Conservation (phyloP, 2,113 vertebrate species). For the Ptychochromis oligacanthus region DNA sequence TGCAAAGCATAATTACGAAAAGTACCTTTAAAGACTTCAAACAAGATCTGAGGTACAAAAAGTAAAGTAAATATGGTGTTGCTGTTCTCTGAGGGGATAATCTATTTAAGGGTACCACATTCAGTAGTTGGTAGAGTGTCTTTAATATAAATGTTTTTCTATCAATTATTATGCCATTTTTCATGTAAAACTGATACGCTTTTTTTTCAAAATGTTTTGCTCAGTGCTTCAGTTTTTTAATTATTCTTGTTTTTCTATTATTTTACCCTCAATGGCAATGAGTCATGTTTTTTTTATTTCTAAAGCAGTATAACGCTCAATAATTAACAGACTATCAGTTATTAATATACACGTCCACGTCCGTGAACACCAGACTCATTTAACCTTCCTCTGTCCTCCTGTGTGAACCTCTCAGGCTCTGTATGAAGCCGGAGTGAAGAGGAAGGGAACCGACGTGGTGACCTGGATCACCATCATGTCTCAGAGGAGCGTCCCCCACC, state of each 20-base stretch:
- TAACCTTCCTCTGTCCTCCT: fast-evolving
- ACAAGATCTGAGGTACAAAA: not conserved
- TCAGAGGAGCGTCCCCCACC: constrained; percentile 88
- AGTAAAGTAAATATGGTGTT: too few relatives aligned
- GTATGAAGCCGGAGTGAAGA: constrained; percentile 94
- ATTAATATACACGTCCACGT: too few relatives aligned
- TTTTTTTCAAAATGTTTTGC: not conserved
- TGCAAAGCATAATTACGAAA: not conserved
- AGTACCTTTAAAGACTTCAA: not conserved
- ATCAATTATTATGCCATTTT: not conserved
- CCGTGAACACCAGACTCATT: not conserved
- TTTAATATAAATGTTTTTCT: not conserved
- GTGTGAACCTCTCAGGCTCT: constrained; percentile 78
- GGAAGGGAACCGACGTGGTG: constrained; percentile 90
- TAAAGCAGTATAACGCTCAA: too few relatives aligned
- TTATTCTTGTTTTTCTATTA: too few relatives aligned
- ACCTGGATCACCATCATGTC: constrained; percentile 97
- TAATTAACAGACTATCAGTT: too few relatives aligned
- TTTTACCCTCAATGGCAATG: not conserved
- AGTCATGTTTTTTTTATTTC: not conserved
- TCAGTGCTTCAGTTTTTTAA: not conserved
- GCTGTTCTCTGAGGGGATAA: not conserved
- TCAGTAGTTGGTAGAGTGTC: not conserved
- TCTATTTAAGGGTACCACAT: not conserved
- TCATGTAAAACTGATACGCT: not conserved